Base-by-base conservation (phyloP, 1,140 invertebrate genomes). In the Nephila pilipes region DNA sequence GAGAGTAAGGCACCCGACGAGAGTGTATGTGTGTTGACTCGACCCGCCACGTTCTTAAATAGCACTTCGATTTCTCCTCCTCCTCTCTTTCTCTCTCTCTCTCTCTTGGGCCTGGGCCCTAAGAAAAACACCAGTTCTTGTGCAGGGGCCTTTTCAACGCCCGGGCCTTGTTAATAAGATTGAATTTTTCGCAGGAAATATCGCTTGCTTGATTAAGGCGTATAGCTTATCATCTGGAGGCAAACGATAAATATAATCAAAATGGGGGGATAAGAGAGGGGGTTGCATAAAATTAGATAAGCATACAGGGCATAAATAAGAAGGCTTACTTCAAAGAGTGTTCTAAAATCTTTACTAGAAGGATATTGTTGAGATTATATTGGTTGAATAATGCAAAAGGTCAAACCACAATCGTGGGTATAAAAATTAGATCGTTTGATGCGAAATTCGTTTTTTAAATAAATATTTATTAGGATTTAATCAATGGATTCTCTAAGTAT, bases 21-120 rank as follows among this genome's bases (percentile, higher is more conserved):
- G 60, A n/a, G 25, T 22, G 38, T 92, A 60, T 92, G 25, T 22
- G 38, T 92, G 90, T 92, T 92, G 90, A 92, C 90, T 92, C 75
- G 90, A 55, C 63, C 55, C 18, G n/a, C 36, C 22, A 32, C 87
- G n/a, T 88, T 90, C 90, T 92, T 92, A 92, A 92, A 92, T 92
- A 85, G 90, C 81, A 85, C 90, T 92, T 92, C 90, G 90, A 92
- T 92, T 92, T 90, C 88, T 90, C 57, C 55, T n/a, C 54, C 81
- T 10, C 12, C 18, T 29, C 12, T 29, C 32, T n/a, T n/a, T n/a
- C n/a, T n/a, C n/a, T n/a, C 29, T 75, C 65, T 18, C 58, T 60
- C 58, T 60, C 58, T 60, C 22, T 20, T 58, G 87, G 38, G 25
- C 32, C 54, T 54, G 22, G 60, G 46, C 16, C 65, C 75, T 54